These are phyloP conservation scores for Catajapyx aquilonaris DNA, from an alignment of 1,140 invertebrate genomes.

Conservation along the genomic window DNA sequence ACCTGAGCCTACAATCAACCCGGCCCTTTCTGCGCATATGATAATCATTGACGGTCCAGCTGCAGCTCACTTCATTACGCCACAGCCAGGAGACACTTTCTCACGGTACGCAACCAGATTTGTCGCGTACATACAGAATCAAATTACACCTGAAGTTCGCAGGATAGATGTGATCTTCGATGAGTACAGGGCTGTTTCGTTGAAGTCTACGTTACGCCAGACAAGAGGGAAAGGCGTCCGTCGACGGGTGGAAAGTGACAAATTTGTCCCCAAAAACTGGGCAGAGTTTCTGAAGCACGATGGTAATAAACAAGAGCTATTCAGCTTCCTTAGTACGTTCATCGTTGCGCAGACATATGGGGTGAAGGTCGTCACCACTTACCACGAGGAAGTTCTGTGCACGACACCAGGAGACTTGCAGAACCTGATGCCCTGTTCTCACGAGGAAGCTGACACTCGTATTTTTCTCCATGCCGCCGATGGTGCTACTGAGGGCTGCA, in stretches of 20 bases:
- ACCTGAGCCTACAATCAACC: too few species aligned
- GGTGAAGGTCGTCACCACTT: too few species aligned
- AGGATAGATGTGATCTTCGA: neutral
- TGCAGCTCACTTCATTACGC: too few species aligned
- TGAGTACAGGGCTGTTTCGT: neutral
- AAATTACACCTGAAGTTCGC: too few species aligned
- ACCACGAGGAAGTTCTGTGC: neutral
- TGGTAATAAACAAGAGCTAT: neutral
- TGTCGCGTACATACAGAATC: too few species aligned
- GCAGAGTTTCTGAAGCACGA: neutral
- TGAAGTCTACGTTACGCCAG: neutral
- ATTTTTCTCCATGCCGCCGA: slow-evolving; percentile 12
- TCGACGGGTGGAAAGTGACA: neutral
- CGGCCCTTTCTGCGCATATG: too few species aligned
- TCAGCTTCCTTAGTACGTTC: neutral
- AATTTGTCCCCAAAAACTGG: neutral
- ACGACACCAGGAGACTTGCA: neutral
- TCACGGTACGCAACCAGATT: too few species aligned
- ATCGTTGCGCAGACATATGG: neutral
- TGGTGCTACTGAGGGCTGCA: slow-evolving; percentile 8
- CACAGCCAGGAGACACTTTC: too few species aligned
- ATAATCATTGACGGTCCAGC: too few species aligned
- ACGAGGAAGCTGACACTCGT: slow-evolving; percentile 14
- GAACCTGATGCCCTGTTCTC: slow-evolving; percentile 10
- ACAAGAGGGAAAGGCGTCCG: neutral